Evolutionary conservation across 2,113 vertebrate genomes (phyloP).

Genomic region (Hiodon alosoides): DNA sequence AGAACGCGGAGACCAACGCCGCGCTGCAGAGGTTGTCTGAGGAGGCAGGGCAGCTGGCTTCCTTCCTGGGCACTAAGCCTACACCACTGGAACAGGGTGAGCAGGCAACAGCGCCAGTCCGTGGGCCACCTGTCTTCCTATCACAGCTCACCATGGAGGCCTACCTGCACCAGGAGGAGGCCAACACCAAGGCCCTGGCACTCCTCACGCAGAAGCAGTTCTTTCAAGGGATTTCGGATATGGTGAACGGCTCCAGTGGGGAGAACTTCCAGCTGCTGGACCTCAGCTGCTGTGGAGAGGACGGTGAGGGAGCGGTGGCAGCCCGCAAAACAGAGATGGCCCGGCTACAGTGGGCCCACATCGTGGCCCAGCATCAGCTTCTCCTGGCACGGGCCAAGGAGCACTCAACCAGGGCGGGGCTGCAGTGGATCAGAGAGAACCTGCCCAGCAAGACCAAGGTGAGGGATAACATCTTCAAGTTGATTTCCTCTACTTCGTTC

Average conservation of each 20-base stretch:
- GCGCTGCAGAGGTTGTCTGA: conserved; percentile 62
- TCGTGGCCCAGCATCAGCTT: conserved; percentile 72
- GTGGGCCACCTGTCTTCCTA: conserved; percentile 55
- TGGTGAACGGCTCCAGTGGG: conserved; percentile 64
- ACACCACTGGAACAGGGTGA: conserved; percentile 12
- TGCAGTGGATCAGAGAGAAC: conserved; percentile 67
- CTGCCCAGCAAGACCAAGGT: conserved; percentile 59
- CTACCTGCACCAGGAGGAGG: conserved; percentile 76
- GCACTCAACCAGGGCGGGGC: conserved; percentile 55
- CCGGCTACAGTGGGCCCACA: conserved; percentile 70
- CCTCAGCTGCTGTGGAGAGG: conserved; percentile 48
- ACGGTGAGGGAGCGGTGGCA: conserved; percentile 43
- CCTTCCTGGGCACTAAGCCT: conserved; percentile 51
- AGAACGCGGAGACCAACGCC: conserved; percentile 60
- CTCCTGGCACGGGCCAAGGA: conserved; percentile 69
- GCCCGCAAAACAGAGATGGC: conserved; percentile 62
- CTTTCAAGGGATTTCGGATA: conserved; percentile 58
- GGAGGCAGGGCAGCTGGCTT: conserved; percentile 57
- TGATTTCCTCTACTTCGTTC: neutral
- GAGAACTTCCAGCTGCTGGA: conserved; percentile 67
- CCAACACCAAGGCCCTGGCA: conserved; percentile 69
- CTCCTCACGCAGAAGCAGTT: conserved; percentile 66
- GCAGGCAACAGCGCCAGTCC: neutral
- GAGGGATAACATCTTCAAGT: conserved; percentile 8
- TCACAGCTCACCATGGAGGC: conserved; percentile 71